These are phyloP conservation scores for Cynocephalus volans DNA, from an alignment of 2,113 vertebrate genomes.

Conservation along the genomic window DNA sequence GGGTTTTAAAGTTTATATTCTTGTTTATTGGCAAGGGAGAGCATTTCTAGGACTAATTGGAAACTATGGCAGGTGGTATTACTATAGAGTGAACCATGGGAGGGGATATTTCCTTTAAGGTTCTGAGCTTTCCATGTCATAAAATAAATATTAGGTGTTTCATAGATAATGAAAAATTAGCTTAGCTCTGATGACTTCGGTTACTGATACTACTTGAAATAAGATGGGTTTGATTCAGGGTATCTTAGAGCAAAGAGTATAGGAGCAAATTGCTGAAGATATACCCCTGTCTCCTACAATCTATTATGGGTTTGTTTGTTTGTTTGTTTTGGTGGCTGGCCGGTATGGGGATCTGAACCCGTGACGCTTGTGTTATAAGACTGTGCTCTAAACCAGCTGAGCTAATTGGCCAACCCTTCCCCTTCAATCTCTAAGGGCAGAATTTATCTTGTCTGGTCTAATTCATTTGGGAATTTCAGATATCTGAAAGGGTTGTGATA, in stretches of 20 bases:
- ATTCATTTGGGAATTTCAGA: background rate
- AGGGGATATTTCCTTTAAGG: background rate
- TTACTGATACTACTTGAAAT: background rate
- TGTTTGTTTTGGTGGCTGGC: too few species aligned
- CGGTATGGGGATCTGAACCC: too few species aligned
- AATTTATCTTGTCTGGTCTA: background rate
- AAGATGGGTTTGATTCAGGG: background rate
- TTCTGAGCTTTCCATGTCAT: background rate
- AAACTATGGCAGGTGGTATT: background rate
- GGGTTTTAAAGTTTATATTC: background rate
- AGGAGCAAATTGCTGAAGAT: background rate
- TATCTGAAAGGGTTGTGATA: background rate
- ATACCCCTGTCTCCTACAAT: rapidly evolving
- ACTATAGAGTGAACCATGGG: background rate
- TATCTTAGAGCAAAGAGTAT: background rate
- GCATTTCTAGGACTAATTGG: background rate
- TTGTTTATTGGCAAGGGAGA: background rate
- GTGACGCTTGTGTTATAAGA: too few species aligned
- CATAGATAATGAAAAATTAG: background rate
- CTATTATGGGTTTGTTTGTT: too few species aligned
- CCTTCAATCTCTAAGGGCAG: background rate
- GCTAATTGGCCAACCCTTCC: too few species aligned
- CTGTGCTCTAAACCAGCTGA: too few species aligned
- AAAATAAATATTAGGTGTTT: slow-evolving; percentile 43
- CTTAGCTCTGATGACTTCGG: background rate